Conservation (phyloP, 2,113 vertebrate species). For the Sinocyclocheilus rhinocerous region DNA sequence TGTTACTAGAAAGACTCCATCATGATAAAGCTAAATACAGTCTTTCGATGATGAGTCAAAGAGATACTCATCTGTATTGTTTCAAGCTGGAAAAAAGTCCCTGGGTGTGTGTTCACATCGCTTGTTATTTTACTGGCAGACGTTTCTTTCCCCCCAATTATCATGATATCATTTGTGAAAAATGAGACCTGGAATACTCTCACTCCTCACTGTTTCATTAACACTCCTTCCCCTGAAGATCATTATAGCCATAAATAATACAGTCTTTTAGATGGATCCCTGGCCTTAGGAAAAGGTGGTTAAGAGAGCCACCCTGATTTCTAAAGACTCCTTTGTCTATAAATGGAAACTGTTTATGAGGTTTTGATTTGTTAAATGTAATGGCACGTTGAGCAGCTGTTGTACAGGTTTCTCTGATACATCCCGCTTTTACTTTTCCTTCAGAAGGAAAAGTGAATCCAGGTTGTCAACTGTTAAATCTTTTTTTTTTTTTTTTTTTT, state of each 20-base stretch:
- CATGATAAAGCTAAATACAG: background rate
- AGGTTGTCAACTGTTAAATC: background rate
- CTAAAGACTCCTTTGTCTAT: constrained; percentile 15
- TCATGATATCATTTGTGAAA: constrained; percentile 20
- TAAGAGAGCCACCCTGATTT: constrained; percentile 12
- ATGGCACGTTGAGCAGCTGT: background rate
- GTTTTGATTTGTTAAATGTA: constrained; percentile 19
- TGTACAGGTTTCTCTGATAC: background rate
- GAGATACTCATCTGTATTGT: constrained; percentile 19
- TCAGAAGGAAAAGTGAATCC: background rate
- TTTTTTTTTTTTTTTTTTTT: background rate
- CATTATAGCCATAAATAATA: constrained; percentile 29
- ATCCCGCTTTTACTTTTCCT: background rate
- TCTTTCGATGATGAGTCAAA: constrained; percentile 16
- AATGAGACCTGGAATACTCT: constrained; percentile 29
- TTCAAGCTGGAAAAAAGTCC: background rate
- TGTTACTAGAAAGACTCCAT: background rate
- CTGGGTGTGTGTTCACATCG: constrained; percentile 18
- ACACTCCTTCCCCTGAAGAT: constrained; percentile 9
- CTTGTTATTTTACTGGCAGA: constrained; percentile 16
- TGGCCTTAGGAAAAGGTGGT: constrained; percentile 28
- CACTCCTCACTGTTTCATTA: constrained; percentile 45
- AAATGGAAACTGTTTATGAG: constrained; percentile 15
- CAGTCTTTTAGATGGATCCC: constrained; percentile 11
- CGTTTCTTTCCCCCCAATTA: background rate